phyloP scores from a whole-genome alignment of 1,140 invertebrate species.

The Dreissena polymorpha region DNA sequence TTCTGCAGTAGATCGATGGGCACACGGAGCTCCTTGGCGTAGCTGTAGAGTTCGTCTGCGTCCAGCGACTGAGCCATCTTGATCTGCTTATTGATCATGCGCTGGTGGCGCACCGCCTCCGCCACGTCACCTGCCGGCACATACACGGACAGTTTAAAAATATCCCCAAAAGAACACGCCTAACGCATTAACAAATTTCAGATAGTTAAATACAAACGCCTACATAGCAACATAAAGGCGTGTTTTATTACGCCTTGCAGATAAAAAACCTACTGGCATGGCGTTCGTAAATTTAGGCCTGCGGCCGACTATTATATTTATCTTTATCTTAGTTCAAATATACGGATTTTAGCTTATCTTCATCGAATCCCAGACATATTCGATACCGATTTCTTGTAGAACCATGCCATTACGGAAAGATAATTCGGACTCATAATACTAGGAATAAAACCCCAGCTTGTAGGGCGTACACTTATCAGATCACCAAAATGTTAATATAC shows the following conservation, averaged over 20 bases:
- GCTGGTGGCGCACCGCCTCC: constrained; percentile 73
- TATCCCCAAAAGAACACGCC: neutral
- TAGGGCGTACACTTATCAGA: too few relatives aligned
- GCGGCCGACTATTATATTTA: neutral
- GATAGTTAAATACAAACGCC: neutral
- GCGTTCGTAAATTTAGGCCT: neutral
- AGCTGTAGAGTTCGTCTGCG: constrained; percentile 66
- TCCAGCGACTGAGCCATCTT: constrained; percentile 68
- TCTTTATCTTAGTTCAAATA: neutral
- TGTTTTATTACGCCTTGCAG: too few relatives aligned
- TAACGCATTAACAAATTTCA: neutral
- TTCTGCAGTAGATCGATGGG: constrained; percentile 71
- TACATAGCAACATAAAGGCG: too few relatives aligned
- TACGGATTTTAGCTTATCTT: neutral
- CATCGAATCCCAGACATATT: neutral
- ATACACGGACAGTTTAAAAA: neutral
- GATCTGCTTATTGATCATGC: constrained; percentile 72
- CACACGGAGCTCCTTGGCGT: constrained; percentile 73
- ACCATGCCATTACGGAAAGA: too few relatives aligned
- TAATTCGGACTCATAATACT: too few relatives aligned
- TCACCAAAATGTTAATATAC: too few relatives aligned
- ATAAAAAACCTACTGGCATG: too few relatives aligned
- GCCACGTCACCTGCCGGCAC: constrained; percentile 69
- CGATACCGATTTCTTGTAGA: too few relatives aligned
- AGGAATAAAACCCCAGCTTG: too few relatives aligned